phyloP scores from a whole-genome alignment of 92 coral and sea anemone genomes.

The Palythoa caribaeorum region DNA sequence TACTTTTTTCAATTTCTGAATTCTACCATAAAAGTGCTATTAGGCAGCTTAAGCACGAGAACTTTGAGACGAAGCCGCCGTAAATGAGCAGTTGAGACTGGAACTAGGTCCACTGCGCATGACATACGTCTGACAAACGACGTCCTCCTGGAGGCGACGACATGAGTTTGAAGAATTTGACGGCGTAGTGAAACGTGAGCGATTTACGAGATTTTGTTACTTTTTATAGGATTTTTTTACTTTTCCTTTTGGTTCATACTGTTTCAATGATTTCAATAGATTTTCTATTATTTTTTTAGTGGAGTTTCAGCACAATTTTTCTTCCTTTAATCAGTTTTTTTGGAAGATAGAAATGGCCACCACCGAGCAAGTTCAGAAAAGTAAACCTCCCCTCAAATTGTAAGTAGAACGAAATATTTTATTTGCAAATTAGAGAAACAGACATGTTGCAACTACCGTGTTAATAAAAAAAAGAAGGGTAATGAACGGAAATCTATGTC shows the following conservation, averaged over 20 bases:
- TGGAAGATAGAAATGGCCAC: slow-evolving; percentile 29
- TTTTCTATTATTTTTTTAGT: slow-evolving; percentile 19
- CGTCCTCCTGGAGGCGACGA: slow-evolving; percentile 41
- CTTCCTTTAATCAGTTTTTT: slow-evolving; percentile 29
- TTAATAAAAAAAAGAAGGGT: not conserved
- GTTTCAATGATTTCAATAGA: slow-evolving; percentile 44
- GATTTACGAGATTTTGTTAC: slow-evolving; percentile 44
- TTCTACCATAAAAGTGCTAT: not conserved
- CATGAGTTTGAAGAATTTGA: slow-evolving; percentile 40
- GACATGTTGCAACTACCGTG: not conserved
- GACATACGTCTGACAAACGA: slow-evolving; percentile 33
- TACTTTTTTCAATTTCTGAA: too few relatives aligned
- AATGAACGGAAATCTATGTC: not conserved
- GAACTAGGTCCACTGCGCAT: slow-evolving; percentile 47
- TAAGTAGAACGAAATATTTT: not conserved
- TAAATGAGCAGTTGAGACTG: slow-evolving; percentile 47
- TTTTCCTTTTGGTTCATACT: slow-evolving; percentile 46
- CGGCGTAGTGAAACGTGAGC: slow-evolving; percentile 48
- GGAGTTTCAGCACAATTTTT: slow-evolving; percentile 30
- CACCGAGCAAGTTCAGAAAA: slow-evolving; percentile 1
- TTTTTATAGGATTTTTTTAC: slow-evolving; percentile 30
- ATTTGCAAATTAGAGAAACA: not conserved
- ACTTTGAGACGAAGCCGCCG: slow-evolving; percentile 44
- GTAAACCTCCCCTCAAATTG: not conserved
- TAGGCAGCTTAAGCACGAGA: slow-evolving; percentile 38